These are phyloP conservation scores for Luffia ferchaultella DNA, from an alignment of 2,888 invertebrate genomes.

Conservation along the genomic window DNA sequence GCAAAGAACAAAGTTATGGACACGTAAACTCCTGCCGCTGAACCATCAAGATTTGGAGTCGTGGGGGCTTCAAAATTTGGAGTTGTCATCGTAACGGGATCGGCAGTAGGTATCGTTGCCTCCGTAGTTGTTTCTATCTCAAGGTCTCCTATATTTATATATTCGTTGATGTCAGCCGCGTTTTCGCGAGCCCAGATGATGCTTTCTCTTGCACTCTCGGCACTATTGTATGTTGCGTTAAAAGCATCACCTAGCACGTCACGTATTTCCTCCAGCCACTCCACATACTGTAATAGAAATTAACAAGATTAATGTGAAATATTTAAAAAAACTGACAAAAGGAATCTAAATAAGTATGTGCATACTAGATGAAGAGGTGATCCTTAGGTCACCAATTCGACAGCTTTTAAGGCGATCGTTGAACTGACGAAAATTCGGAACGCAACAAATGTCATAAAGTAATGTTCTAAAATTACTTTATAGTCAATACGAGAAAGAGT, in stretches of 20 bases:
- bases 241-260: conserved; percentile 22
- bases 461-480: too few species aligned
- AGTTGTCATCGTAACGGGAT: conserved; percentile 1
- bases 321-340: too few species aligned
- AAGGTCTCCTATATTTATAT: conserved; percentile 24
- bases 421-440: too few species aligned
- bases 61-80: conserved; percentile 22
- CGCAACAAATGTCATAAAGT: too few species aligned
- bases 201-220: conserved; percentile 22
- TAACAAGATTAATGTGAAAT: too few species aligned
- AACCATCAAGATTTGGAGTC: conserved; percentile 30
- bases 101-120: conserved; percentile 16
- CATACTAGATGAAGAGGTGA: too few species aligned
- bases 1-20: conserved; percentile 27
- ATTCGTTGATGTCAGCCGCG: conserved; percentile 27
- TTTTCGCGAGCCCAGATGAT: conserved; percentile 27
- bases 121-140: conserved; percentile 13
- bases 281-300: conserved; percentile 37
- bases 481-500: too few species aligned
- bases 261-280: conserved; percentile 29
- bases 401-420: too few species aligned
- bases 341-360: too few species aligned
- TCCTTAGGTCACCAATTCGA: too few species aligned
- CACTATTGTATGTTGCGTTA: conserved; percentile 20
- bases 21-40: conserved; percentile 28